Conservation (phyloP, 2,888 invertebrate genomes). For the Lepidonotus clava region DNA sequence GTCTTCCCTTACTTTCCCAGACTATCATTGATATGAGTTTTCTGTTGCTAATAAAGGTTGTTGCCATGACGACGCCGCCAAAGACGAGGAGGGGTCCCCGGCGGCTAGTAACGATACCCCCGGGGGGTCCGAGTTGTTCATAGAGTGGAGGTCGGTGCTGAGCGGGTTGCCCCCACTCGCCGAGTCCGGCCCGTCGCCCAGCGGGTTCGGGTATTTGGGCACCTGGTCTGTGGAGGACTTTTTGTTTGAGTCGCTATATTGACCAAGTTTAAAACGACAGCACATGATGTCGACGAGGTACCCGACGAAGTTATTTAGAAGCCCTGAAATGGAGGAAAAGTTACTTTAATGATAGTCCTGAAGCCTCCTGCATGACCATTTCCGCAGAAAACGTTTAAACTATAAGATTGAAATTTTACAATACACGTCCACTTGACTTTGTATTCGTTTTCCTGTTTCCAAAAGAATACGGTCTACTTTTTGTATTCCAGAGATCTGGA, state of each 20-base stretch:
- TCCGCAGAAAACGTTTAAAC: too few species aligned
- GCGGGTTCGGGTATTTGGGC: slow-evolving; percentile 6
- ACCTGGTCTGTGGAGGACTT: not conserved
- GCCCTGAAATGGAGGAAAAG: slow-evolving; percentile 68
- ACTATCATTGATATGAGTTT: slow-evolving; percentile 1
- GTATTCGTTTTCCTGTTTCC: too few species aligned
- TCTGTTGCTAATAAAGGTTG: not conserved
- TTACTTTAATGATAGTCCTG: too few species aligned
- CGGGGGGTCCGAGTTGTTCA: not conserved
- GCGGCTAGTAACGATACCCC: not conserved
- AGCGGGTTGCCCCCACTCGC: not conserved
- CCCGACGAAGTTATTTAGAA: slow-evolving; percentile 72
- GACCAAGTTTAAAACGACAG: slow-evolving; percentile 65
- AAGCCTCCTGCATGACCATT: too few species aligned
- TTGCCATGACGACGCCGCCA: slow-evolving; percentile 1
- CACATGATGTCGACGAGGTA: slow-evolving; percentile 73
- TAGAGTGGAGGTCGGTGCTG: not conserved
- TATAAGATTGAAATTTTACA: too few species aligned
- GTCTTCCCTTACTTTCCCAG: too few species aligned
- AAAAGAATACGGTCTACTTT: too few species aligned
- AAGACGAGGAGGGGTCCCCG: too few species aligned
- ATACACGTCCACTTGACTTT: too few species aligned
- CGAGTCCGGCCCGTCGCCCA: not conserved
- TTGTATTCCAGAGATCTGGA: too few species aligned
- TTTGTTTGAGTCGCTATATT: slow-evolving; percentile 36